Base-by-base conservation (phyloP, 1,140 invertebrate species). In the Heliconius nattereri region DNA sequence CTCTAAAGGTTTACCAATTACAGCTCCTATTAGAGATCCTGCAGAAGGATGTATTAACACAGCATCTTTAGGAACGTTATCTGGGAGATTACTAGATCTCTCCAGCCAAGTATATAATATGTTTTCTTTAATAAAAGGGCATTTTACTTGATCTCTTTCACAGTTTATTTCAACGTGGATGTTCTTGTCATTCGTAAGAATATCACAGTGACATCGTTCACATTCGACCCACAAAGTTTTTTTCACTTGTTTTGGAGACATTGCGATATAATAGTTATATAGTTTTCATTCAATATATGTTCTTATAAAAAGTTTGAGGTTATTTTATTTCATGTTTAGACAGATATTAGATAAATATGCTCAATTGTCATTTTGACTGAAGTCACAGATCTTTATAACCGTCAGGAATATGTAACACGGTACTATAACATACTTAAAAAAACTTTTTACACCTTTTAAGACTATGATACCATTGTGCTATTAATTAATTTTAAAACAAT, bases 171-270 rank as follows among this genome's bases (percentile, higher is more conserved):
- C 92, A 11, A 91, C 77, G 71, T 94, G 93, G 73, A 86, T 73
- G 82, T 88, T 92, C 82, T 90, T 93, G 71, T 93, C 91, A 73
- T 92, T 93, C 37, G 89, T 88, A 66, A 91, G 88, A 87, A 94
- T 90, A 76, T 49, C 91, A 60, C 91, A 91, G 23, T 88, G 84
- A 76, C 93, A 94, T 20, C 85, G 83, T 35, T 93, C 93, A 79
- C 93, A 94, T 35, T 93, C 92, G 13, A 92, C 88, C 93, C 93
- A 94, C 29, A 93, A 79, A 1, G 91, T 90, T 81, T 93, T 94
- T 79, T 93, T 94, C 23, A 80, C 80, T 80, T 89, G 84, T 86
- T 94, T 94, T 20, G 91, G 91, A 16, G 92, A 85, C 92, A 94
- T 94, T 49, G 2, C 57, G 57, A 19, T 29, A 49, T 76, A 45